Base-by-base conservation (phyloP, 64 coral and sea anemone genomes). In the Dendrophyllia cribrosa region DNA sequence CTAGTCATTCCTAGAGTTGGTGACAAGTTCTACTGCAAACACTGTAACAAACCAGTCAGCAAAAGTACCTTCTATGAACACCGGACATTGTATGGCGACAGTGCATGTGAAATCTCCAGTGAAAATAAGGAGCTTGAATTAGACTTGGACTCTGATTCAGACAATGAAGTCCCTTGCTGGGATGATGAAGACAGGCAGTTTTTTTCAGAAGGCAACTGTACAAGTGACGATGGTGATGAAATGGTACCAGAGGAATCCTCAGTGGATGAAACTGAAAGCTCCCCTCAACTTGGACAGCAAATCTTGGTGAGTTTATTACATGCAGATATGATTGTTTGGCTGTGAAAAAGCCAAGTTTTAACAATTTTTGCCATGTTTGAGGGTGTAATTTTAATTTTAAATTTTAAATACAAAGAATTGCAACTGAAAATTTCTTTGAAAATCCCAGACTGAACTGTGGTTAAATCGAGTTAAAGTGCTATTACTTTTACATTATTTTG, bases 141-240 rank as follows among this genome's bases (percentile, higher is more conserved):
- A 49, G 50, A 77, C 49, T 20, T 77, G 75, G 75, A 77, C 49
- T 56, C 47, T 77, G 75, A 77, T 55, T 77, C 75, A 56, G 75
- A 77, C 45, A 69, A 69, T 69, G 66, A 69, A 69, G 66, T 25
- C 26, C 66, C 26, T 24, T 69, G n/a, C 26, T 69, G 49, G 45
- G 49, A 49, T 55, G 48, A 53, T 77, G 75, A 77, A 10, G 51
- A 77, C n/a, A 69, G n/a, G 66, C 66, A 69, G 22, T 69, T 69
- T 69, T 69, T 69, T 69, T 69, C 66, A 7, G 1, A 69, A 24
- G 66, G 66, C 66, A 24, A 7, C 66, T 69, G 66, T 69, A 69
- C 22, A 25, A 69, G 66, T 77, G 19, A 55, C 53, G 50, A 16
- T 12, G 75, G 53, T 9, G 75, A 77, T 77, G 75, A 77, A 17